Base-by-base conservation (phyloP, 2,113 vertebrate genomes). In the Toxotes chatareus region DNA sequence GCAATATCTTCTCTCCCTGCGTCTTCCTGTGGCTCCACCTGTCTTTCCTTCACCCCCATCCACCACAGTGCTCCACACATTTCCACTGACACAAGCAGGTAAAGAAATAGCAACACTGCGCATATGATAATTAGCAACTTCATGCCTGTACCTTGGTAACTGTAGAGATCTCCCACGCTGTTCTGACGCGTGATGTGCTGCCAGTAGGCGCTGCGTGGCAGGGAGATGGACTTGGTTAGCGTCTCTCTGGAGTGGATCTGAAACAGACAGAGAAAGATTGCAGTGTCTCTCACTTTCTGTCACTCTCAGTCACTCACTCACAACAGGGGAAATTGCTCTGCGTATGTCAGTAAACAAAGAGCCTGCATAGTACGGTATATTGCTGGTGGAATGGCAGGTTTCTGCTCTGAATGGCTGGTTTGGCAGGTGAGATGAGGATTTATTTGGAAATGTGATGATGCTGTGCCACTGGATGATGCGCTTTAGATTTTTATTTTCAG, bases 121-220 rank as follows among this genome's bases (percentile, higher is more conserved):
- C 17, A 8, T 66, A 72, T 70, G 83, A 78, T 82, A 80, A 91
- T 91, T 74, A 88, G 79, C 38, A 56, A 65, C 69, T 71, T 46
- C 63, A 16, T 32, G 62, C 92, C 94, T 95, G 79, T 96, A 96
- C 98, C 97, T 97, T 98, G 97, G 96, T 97, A 98, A 94, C 96
- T 96, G 97, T 97, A 99, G 94, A 99, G 97, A 91, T 99, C 97
- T 89, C 97, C 97, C 79, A 98, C 95, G 63, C 98, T 99, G 95
- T 96, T 98, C 94, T 99, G 98, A 75, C 97, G 96, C 3, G 97
- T 99, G 92, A 99, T 99, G 85, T 99, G 98, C 88, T 99, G 98
- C 98, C 98, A 99, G 90, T 99, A 99, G 0, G 97, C 98, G 21
- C 98, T 99, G 10, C 98, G 97, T 70, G 98, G 98, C 80, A 99